phyloP scores from a whole-genome alignment of 2,113 vertebrate species.

The Coreoperca whiteheadi region DNA sequence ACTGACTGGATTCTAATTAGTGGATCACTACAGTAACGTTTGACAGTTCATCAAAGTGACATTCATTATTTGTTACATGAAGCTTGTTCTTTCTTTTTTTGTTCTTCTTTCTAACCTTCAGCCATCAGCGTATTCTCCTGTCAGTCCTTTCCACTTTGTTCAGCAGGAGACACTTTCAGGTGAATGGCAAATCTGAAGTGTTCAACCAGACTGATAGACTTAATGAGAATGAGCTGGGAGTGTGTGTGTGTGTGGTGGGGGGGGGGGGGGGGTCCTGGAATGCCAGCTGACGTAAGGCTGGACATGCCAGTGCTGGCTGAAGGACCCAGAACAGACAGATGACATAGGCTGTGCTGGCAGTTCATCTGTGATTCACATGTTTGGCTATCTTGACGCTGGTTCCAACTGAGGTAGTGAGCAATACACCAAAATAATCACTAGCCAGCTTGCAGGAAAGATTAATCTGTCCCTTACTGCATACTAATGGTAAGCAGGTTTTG shows the following conservation, averaged over 20 bases:
- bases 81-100: not conserved
- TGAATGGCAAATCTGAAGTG: not conserved
- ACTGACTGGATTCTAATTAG: not conserved
- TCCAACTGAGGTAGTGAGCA: not conserved
- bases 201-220: not conserved
- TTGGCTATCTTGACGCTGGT: not conserved
- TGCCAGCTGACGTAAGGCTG: conserved; percentile 40
- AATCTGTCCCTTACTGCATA: not conserved
- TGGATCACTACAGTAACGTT: not conserved
- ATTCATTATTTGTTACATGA: not conserved
- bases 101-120: not conserved
- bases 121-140: not conserved
- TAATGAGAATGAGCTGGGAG: conserved; percentile 18
- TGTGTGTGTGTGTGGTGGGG: not conserved
- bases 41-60: not conserved
- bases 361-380: not conserved
- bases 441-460: not conserved
- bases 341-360: conserved; percentile 8
- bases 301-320: conserved; percentile 32
- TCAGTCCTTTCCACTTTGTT: not conserved
- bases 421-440: not conserved
- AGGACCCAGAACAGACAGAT: conserved; percentile 4
- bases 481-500: not conserved
- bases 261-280: conserved; percentile 9
- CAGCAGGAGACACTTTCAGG: too few relatives aligned